Evolutionary conservation across 2,888 invertebrate genomes (phyloP).

Genomic region (Caenorhabditis sp.): DNA sequence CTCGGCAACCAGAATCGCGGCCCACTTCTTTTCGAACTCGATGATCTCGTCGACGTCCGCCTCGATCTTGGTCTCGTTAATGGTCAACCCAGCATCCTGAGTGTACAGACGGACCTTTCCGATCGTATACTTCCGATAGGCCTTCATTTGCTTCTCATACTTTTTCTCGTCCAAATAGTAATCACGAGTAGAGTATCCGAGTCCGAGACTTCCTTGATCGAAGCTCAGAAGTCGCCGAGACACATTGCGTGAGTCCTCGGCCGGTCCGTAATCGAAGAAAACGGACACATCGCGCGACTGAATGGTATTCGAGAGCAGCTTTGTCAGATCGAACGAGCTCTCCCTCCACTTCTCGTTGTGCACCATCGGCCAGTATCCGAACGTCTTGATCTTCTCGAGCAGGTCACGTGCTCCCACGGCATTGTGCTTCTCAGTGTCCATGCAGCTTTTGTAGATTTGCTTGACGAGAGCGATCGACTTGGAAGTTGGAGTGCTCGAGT

Average conservation of each 20-base stretch:
- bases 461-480: slow-evolving; percentile 71
- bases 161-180: slow-evolving; percentile 77
- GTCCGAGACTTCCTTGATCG: slow-evolving; percentile 77
- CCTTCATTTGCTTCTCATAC: slow-evolving; percentile 77
- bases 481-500: slow-evolving; percentile 63
- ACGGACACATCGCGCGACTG: slow-evolving; percentile 70
- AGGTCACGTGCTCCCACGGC: slow-evolving; percentile 66
- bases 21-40: slow-evolving; percentile 73
- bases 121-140: slow-evolving; percentile 73
- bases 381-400: slow-evolving; percentile 64
- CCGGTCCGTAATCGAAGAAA: slow-evolving; percentile 74
- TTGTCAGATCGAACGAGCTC: slow-evolving; percentile 61
- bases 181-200: slow-evolving; percentile 76
- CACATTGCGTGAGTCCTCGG: slow-evolving; percentile 72
- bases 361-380: slow-evolving; percentile 75
- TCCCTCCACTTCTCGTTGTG: slow-evolving; percentile 62
- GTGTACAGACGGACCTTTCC: slow-evolving; percentile 68
- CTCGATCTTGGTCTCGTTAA: slow-evolving; percentile 66
- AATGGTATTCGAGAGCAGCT: slow-evolving; percentile 66
- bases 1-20: slow-evolving; percentile 74
- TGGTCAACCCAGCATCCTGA: slow-evolving; percentile 67
- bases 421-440: slow-evolving; percentile 71
- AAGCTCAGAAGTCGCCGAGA: slow-evolving; percentile 67
- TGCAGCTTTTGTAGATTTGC: slow-evolving; percentile 70
- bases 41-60: slow-evolving; percentile 75